Conservation (phyloP, 2,113 vertebrate species). For the Alligator mississippiensis region DNA sequence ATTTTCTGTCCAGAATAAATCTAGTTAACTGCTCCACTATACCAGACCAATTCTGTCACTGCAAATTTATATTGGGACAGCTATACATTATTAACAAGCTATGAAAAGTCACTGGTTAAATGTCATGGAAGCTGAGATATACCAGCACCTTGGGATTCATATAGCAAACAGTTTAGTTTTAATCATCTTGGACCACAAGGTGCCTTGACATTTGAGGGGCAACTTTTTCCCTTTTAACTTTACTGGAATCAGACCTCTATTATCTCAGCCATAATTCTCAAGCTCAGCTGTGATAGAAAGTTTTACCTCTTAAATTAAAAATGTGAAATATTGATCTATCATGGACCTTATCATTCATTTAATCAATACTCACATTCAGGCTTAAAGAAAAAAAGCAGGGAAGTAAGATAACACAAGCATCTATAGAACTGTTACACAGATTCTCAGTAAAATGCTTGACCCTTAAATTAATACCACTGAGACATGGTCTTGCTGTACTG, state of each 20-base stretch:
- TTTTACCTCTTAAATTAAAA: constrained; percentile 79
- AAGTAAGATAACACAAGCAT: constrained; percentile 46
- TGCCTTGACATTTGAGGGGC: constrained; percentile 79
- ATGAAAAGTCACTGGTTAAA: constrained; percentile 82
- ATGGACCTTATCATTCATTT: constrained; percentile 66
- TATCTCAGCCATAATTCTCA: constrained; percentile 77
- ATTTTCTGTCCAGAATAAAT: constrained; percentile 80
- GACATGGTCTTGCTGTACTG: constrained; percentile 28
- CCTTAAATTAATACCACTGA: constrained; percentile 15
- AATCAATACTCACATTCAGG: constrained; percentile 53
- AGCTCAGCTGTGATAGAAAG: constrained; percentile 69
- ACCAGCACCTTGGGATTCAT: constrained; percentile 80
- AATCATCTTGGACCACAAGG: constrained; percentile 81
- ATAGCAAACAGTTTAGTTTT: constrained; percentile 84
- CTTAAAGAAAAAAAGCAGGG: constrained; percentile 32
- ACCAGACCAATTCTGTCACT: constrained; percentile 71
- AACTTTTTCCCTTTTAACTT: constrained; percentile 78
- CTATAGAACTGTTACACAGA: not conserved
- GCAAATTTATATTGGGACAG: constrained; percentile 79
- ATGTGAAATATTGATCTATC: constrained; percentile 67
- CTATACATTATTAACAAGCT: constrained; percentile 86
- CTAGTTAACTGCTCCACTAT: constrained; percentile 75
- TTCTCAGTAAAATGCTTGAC: constrained; percentile 16
- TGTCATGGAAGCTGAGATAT: constrained; percentile 79
- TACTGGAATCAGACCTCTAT: constrained; percentile 71